phyloP scores from a whole-genome alignment of 2,113 vertebrate genomes.

The Scalopus aquaticus region DNA sequence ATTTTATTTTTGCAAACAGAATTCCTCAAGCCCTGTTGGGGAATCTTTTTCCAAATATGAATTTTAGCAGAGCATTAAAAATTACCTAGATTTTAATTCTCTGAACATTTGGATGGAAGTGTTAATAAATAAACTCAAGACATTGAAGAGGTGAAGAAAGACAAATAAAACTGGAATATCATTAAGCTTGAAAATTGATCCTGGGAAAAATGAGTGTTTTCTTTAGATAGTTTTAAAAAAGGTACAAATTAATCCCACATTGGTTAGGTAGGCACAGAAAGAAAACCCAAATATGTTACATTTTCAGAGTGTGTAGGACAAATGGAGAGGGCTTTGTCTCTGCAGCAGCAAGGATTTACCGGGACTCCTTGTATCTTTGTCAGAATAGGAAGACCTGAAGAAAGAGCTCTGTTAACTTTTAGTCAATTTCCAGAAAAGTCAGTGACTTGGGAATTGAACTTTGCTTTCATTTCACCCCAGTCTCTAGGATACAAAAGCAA shows the following conservation, averaged over 20 bases:
- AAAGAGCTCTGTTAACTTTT: slow-evolving; percentile 1
- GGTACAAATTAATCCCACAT: not conserved
- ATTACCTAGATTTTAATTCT: not conserved
- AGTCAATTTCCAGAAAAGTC: not conserved
- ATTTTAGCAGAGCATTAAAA: slow-evolving; percentile 42
- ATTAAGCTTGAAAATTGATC: not conserved
- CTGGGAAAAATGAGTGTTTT: not conserved
- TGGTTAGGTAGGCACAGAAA: not conserved
- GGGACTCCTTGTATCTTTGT: not conserved
- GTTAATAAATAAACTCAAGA: not conserved
- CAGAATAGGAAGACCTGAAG: not conserved
- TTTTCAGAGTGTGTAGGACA: not conserved
- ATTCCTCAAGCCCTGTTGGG: not conserved
- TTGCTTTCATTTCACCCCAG: not conserved
- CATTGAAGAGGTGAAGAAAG: not conserved
- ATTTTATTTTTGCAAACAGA: not conserved
- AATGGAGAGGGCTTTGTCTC: not conserved
- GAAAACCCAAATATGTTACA: not conserved
- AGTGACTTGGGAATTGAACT: not conserved
- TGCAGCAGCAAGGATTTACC: not conserved
- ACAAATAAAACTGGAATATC: not conserved
- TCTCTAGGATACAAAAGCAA: not conserved
- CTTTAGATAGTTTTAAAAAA: slow-evolving; percentile 19
- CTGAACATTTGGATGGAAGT: not conserved
- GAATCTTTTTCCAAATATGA: not conserved